phyloP scores from a whole-genome alignment of 2,888 invertebrate genomes.

The Calliphora vomitoria region DNA sequence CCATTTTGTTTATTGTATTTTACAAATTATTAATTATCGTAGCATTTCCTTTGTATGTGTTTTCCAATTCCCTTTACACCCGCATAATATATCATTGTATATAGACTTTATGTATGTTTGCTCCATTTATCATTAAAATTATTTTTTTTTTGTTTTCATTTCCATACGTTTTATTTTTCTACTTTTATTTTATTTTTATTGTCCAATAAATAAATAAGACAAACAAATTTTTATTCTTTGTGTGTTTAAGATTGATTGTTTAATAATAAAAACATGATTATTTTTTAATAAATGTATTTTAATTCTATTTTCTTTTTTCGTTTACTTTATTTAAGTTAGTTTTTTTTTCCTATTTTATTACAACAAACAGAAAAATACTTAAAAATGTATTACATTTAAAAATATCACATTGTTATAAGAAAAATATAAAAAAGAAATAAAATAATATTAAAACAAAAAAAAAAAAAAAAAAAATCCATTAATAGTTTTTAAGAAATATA shows the following conservation, averaged over 20 bases:
- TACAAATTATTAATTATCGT: conserved; percentile 43
- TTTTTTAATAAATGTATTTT: conserved; percentile 17
- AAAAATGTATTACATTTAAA: conserved; percentile 62
- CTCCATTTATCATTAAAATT: conserved; percentile 32
- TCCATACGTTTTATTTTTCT: not conserved
- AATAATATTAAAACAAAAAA: not conserved
- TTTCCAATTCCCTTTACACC: not conserved
- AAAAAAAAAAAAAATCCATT: conserved; percentile 45
- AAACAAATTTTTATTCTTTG: conserved; percentile 11
- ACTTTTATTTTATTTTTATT: not conserved
- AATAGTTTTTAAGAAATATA: conserved; percentile 54
- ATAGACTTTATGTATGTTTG: conserved; percentile 49
- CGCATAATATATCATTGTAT: conserved; percentile 46
- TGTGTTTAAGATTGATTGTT: conserved; percentile 21
- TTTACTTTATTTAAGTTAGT: conserved; percentile 17
- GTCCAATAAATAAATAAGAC: conserved; percentile 32
- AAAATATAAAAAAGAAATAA: not conserved
- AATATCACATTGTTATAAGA: conserved; percentile 63
- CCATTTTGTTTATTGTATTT: conserved; percentile 59
- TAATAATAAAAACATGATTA: conserved; percentile 14
- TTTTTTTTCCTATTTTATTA: conserved; percentile 12
- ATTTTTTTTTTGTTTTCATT: conserved; percentile 14
- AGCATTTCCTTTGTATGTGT: conserved; percentile 32
- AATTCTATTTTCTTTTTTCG: conserved; percentile 12
- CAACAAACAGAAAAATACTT: conserved; percentile 53